Evolutionary conservation across 2,113 vertebrate genomes (phyloP).

Genomic region (Amia ocellicauda): DNA sequence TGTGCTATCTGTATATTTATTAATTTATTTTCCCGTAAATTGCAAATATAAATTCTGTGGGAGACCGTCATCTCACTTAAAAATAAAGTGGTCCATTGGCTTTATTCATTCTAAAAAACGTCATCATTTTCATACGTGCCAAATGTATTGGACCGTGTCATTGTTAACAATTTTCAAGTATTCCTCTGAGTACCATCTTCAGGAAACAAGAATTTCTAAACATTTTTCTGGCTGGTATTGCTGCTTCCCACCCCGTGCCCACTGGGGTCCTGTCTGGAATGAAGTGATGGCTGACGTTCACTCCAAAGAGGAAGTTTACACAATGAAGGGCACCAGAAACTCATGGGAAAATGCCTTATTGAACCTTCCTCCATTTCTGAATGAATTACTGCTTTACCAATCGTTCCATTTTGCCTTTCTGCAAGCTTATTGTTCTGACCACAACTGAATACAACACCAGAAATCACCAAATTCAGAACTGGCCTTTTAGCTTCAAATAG

Average conservation of each 20-base stretch:
- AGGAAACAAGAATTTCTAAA: constrained; percentile 43
- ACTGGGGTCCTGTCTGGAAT: constrained; percentile 49
- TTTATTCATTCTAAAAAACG: too few species aligned
- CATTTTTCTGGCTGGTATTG: constrained; percentile 42
- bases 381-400: constrained; percentile 10
- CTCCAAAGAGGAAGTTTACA: constrained; percentile 62
- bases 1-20: too few species aligned
- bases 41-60: constrained; percentile 28
- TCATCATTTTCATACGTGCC: too few species aligned
- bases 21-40: too few species aligned
- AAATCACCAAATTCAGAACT: not conserved
- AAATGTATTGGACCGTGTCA: constrained; percentile 7
- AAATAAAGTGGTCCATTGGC: too few species aligned
- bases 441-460: not conserved
- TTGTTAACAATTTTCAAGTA: constrained; percentile 22
- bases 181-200: constrained; percentile 36
- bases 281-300: constrained; percentile 55
- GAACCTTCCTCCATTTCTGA: constrained; percentile 23
- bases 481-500: not conserved
- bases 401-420: not conserved
- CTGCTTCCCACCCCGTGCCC: constrained; percentile 27
- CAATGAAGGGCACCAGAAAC: constrained; percentile 54
- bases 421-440: not conserved
- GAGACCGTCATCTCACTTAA: not conserved
- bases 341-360: constrained; percentile 68